Evolutionary conservation across 2,888 invertebrate species (phyloP).

Genomic region (Phoronis australis): DNA sequence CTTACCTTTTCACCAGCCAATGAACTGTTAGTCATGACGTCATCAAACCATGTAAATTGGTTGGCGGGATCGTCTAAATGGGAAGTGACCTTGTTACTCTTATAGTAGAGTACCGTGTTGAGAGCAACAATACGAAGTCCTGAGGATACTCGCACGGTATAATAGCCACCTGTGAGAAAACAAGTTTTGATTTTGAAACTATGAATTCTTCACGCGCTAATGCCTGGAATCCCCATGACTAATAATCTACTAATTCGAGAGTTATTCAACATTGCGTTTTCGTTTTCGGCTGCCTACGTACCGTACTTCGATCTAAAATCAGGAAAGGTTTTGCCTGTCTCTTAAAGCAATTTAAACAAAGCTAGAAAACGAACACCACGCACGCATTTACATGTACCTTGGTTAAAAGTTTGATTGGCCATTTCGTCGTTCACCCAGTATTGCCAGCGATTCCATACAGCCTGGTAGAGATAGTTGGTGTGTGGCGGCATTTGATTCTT

Average conservation of each 20-base stretch:
- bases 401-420: constrained; percentile 74
- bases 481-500: constrained; percentile 56
- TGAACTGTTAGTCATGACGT: constrained; percentile 68
- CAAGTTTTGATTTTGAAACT: background rate
- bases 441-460: constrained; percentile 62
- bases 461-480: constrained; percentile 56
- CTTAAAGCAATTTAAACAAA: too few species aligned
- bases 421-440: constrained; percentile 72
- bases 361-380: too few species aligned
- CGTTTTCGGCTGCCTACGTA: too few species aligned
- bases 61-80: constrained; percentile 62
- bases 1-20: constrained; percentile 75
- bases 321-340: too few species aligned
- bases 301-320: too few species aligned
- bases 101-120: constrained; percentile 79
- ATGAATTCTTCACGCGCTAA: too few species aligned
- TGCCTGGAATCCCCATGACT: too few species aligned
- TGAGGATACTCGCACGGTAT: constrained; percentile 73
- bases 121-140: constrained; percentile 78
- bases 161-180: constrained; percentile 73
- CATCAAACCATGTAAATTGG: constrained; percentile 81
- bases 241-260: too few species aligned
- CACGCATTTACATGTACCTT: too few species aligned
- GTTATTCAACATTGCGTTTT: too few species aligned
- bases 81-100: constrained; percentile 45